Conservation (phyloP, 2,113 vertebrate genomes). For the Etheostoma spectabile region DNA sequence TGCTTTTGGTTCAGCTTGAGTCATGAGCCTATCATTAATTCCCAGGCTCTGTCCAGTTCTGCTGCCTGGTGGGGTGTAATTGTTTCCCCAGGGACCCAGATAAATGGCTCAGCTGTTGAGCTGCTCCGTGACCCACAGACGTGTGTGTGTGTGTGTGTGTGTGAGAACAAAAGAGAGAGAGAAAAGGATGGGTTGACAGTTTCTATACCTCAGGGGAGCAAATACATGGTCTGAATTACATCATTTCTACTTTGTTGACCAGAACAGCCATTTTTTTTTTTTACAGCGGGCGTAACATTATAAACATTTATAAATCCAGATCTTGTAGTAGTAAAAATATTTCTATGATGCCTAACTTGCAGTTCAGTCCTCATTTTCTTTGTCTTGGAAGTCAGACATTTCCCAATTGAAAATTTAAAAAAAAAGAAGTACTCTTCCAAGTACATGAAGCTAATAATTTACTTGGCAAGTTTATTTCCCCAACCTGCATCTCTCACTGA, state of each 20-base stretch:
- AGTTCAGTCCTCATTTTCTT: neutral
- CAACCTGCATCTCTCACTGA: constrained; percentile 17
- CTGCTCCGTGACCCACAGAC: constrained; percentile 31
- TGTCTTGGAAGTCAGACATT: neutral
- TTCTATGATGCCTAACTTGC: neutral
- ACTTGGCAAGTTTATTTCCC: neutral
- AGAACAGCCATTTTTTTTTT: neutral
- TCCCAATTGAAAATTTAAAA: neutral
- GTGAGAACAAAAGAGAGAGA: neutral
- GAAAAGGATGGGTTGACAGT: neutral
- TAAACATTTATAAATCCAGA: neutral
- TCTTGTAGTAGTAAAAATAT: neutral
- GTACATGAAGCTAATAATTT: neutral
- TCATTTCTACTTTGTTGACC: neutral
- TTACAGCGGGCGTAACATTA: neutral
- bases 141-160: constrained; percentile 17
- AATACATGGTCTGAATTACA: constrained; percentile 2
- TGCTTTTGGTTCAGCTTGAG: constrained; percentile 27
- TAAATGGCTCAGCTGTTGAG: constrained; percentile 45
- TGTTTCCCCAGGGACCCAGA: constrained; percentile 59
- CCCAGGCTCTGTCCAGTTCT: constrained; percentile 36
- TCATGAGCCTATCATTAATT: constrained; percentile 54
- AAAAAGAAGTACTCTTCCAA: neutral
- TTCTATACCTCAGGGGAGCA: constrained; percentile 3
- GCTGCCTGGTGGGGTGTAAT: constrained; percentile 54